Percentiles rank a stretch among this genome's conserved stretches.
Evolutionary conservation across 1,140 invertebrate species (phyloP).

Genomic region (Atta cephalotes): DNA sequence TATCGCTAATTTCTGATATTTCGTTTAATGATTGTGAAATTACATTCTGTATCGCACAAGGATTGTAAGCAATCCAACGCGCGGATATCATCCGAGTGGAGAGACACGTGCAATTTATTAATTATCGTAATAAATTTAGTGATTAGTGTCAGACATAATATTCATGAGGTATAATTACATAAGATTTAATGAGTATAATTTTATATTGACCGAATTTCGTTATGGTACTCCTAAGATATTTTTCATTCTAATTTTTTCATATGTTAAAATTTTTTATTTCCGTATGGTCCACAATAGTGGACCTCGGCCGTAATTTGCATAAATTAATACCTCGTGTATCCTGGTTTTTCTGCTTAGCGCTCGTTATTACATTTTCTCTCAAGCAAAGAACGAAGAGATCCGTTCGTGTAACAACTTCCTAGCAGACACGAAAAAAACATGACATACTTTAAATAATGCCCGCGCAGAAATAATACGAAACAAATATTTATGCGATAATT

Average conservation of each 20-base stretch:
- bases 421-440: neutral
- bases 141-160: neutral
- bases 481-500: neutral
- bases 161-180: neutral
- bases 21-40: slow-evolving; percentile 33
- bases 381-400: neutral
- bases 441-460: neutral
- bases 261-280: neutral
- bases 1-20: slow-evolving; percentile 49
- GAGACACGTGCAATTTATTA: slow-evolving; percentile 29
- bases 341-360: slow-evolving; percentile 62
- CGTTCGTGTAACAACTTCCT: neutral
- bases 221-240: neutral
- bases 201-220: slow-evolving; percentile 54
- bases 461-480: neutral
- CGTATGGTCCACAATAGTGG: neutral
- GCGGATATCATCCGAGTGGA: slow-evolving; percentile 15
- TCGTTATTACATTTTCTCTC: slow-evolving; percentile 60
- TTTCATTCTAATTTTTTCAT: neutral
- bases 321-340: slow-evolving; percentile 62
- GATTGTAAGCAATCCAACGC: slow-evolving; percentile 5
- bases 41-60: neutral
- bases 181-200: slow-evolving; percentile 38
- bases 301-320: slow-evolving; percentile 53
- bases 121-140: slow-evolving; percentile 12